Conservation (phyloP, 2,797 vertebrate species). For the Aphelocoma californica region DNA sequence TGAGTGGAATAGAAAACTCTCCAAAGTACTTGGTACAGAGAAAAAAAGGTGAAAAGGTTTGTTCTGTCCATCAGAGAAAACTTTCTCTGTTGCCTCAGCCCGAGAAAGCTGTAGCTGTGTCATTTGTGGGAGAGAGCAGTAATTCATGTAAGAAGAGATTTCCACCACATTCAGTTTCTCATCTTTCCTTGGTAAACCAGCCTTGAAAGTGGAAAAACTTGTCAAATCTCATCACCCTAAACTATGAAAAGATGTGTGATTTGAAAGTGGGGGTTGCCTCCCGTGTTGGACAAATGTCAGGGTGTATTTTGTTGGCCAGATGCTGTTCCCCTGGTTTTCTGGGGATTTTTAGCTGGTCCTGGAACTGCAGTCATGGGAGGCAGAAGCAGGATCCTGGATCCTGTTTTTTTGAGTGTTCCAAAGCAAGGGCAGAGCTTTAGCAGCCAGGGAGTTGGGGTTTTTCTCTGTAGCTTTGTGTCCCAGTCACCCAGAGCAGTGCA, state of each 20-base stretch:
- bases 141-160: not conserved
- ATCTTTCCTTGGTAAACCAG: not conserved
- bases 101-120: not conserved
- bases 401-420: not conserved
- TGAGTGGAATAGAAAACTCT: not conserved
- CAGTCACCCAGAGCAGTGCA: not conserved
- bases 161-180: not conserved
- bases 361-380: not conserved
- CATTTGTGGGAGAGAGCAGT: not conserved
- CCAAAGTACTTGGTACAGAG: not conserved
- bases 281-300: not conserved
- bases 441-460: not conserved
- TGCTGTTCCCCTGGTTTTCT: not conserved
- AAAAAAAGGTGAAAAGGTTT: not conserved
- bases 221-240: not conserved
- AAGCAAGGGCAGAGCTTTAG: not conserved
- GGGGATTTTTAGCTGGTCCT: not conserved
- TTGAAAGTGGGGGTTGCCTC: not conserved
- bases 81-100: not conserved
- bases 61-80: not conserved
- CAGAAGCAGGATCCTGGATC: not conserved
- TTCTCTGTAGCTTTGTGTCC: not conserved
- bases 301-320: fast-evolving
- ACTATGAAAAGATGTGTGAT: not conserved
- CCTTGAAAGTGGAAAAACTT: not conserved